phyloP scores from a whole-genome alignment of 2,888 invertebrate species.

The Tillus elongatus region DNA sequence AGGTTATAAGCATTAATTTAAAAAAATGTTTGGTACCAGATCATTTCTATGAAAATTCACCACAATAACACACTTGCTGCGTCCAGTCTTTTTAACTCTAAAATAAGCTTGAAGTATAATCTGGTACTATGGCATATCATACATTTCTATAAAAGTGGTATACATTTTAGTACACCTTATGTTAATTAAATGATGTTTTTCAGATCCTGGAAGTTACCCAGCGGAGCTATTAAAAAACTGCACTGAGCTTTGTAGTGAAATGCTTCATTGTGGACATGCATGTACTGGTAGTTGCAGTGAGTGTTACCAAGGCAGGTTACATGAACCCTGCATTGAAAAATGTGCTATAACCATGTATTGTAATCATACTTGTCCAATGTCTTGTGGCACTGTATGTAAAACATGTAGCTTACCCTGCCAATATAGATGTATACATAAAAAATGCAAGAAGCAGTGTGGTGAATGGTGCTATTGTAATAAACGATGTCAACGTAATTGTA shows the following conservation, averaged over 20 bases:
- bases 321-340: conserved; percentile 46
- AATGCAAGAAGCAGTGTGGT: conserved; percentile 43
- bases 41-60: too few relatives aligned
- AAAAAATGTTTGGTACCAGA: too few relatives aligned
- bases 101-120: too few relatives aligned
- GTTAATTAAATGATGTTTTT: too few relatives aligned
- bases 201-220: too few relatives aligned
- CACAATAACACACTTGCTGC: too few relatives aligned
- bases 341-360: conserved; percentile 53
- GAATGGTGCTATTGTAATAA: conserved; percentile 39
- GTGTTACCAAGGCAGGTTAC: conserved; percentile 53
- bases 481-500: conserved; percentile 37
- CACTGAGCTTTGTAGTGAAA: conserved; percentile 38
- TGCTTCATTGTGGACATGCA: conserved; percentile 44
- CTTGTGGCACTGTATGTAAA: conserved; percentile 49
- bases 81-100: too few relatives aligned
- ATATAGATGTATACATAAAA: conserved; percentile 46
- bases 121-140: too few relatives aligned
- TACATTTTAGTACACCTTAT: too few relatives aligned
- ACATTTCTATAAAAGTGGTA: too few relatives aligned
- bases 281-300: conserved; percentile 48
- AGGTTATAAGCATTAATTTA: too few relatives aligned
- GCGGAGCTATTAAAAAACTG: too few relatives aligned
- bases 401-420: conserved; percentile 47
- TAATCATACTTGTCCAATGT: conserved; percentile 51